Conservation (phyloP, 2,888 invertebrate genomes). For the Chrysolina haemoptera region DNA sequence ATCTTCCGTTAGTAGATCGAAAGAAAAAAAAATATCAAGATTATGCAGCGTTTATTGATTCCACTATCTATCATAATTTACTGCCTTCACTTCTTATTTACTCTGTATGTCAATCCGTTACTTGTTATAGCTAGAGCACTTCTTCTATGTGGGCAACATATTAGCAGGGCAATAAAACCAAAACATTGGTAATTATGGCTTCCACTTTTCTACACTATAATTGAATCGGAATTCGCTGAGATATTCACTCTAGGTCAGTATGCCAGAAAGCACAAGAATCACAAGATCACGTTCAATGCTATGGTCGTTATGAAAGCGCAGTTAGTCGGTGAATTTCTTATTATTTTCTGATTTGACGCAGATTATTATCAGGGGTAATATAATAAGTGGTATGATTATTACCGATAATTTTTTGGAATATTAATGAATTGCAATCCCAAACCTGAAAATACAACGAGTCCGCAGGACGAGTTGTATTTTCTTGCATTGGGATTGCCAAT, state of each 20-base stretch:
- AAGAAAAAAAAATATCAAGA: background rate
- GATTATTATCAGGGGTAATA: too few species aligned
- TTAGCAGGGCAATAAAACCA: conserved; percentile 3
- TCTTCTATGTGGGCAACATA: conserved; percentile 7
- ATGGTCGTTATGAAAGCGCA: conserved; percentile 10
- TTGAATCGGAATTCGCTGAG: conserved; percentile 17
- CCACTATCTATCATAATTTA: background rate
- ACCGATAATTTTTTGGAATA: too few species aligned
- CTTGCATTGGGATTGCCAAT: too few species aligned
- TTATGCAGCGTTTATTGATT: background rate
- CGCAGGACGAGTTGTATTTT: too few species aligned
- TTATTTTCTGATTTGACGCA: background rate
- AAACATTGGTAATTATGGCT: conserved; percentile 12
- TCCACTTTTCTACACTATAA: conserved; percentile 20
- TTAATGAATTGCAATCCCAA: too few species aligned
- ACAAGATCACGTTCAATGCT: background rate
- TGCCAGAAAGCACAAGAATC: conserved; percentile 19
- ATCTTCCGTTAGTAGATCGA: too few species aligned
- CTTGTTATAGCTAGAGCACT: conserved; percentile 1
- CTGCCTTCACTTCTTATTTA: background rate
- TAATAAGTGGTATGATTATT: too few species aligned
- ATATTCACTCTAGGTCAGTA: conserved; percentile 32
- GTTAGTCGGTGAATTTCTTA: background rate
- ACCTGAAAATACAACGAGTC: too few species aligned
- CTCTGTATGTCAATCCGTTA: conserved; percentile 1